Base-by-base conservation (phyloP, 2,888 invertebrate species). In the Lacanobia wlatinum region DNA sequence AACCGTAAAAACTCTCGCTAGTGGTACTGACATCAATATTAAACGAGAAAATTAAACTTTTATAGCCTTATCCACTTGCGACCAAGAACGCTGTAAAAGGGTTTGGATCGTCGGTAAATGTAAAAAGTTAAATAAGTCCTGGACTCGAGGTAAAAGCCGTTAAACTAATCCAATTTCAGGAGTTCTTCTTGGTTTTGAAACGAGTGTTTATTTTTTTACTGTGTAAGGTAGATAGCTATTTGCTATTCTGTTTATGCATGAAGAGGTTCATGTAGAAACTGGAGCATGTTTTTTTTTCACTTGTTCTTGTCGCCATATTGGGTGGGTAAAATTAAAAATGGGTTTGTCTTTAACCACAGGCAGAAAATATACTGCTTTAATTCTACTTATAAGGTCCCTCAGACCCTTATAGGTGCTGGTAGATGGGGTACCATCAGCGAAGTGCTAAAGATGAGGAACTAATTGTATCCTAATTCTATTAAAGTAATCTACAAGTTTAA, bases 81-180 rank as follows among this genome's bases (percentile, higher is more conserved):
- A 18, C 28, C 46, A 18, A 18, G 28, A 18, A 18, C 4, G 28
- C 12, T 28, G 18, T 16, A 21, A 76, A 76, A 67, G 48, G 12
- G 28, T 48, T 55, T 18, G 28, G 6, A 21, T 21, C 21, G 6
- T 38, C 38, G 38, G 46, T 9, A 48, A 68, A 73, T 68, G 38
- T 68, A 48, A 40, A 67, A 76, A 68, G 72, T 73, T 76, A 48
- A 68, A 55, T 68, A 73, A 69, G 38, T 68, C 10, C 53, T 28
- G 21, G 18, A 21, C 28, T 40, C 18, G 28, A 40, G 28, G 23
- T 46, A 21, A 18, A 28, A 3, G 28, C 38, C 8, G 46, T 68
- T 21, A 68, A 68, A 55, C 14, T 68, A 55, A 76, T 67, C 68
- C 18, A 67, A 76, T 76, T 76, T 28, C 53, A 55, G 53, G 38